Percentiles rank a stretch among this genome's conserved stretches.
These are phyloP conservation scores for Scortum barcoo DNA, from an alignment of 2,113 vertebrate species.

Conservation along the genomic window DNA sequence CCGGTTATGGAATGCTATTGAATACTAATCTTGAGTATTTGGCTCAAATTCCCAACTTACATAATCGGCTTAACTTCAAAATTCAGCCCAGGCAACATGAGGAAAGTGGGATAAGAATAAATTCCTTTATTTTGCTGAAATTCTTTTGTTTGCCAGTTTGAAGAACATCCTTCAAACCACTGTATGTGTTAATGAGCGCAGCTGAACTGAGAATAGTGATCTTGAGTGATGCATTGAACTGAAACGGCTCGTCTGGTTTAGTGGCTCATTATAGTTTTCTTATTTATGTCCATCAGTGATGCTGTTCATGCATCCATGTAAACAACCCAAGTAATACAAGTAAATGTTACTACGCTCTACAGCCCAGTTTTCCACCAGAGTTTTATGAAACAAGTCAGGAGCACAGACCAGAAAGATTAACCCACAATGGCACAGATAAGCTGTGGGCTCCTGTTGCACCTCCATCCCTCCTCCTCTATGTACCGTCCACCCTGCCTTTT, in stretches of 20 bases:
- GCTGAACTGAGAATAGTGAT: neutral
- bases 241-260: neutral
- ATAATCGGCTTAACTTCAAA: slow-evolving; percentile 25
- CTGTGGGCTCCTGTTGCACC: too few species aligned
- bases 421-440: too few species aligned
- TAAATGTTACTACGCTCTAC: too few species aligned
- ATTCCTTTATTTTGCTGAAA: slow-evolving; percentile 10
- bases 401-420: slow-evolving; percentile 3
- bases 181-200: neutral
- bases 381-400: neutral
- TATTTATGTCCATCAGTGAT: neutral
- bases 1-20: neutral
- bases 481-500: neutral
- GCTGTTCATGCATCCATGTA: neutral
- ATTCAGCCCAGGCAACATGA: neutral
- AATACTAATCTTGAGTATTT: neutral
- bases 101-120: neutral
- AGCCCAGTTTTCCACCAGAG: neutral
- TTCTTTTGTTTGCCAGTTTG: neutral
- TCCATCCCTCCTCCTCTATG: too few species aligned
- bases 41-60: neutral
- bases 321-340: too few species aligned
- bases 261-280: neutral
- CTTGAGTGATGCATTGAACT: neutral
- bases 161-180: neutral